phyloP scores from a whole-genome alignment of 2,888 invertebrate genomes.

The Anthoptus insignis region DNA sequence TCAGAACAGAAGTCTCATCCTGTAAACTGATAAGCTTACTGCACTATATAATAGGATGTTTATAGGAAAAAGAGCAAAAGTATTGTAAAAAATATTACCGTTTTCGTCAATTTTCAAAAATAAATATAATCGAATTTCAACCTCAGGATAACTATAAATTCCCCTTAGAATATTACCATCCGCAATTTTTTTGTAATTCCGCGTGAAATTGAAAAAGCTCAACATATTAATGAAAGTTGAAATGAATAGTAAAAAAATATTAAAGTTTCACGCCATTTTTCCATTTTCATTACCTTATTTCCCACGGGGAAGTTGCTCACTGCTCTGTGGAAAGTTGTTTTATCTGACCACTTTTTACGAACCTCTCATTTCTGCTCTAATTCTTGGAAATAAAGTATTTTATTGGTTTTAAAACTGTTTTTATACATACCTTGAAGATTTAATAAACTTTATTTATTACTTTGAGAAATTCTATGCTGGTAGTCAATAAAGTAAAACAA shows the following conservation, averaged over 20 bases:
- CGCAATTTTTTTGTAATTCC: slow-evolving; percentile 6
- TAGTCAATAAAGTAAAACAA: too few relatives aligned
- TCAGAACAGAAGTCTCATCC: too few relatives aligned
- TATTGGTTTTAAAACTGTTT: slow-evolving; percentile 7
- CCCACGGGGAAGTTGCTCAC: slow-evolving; percentile 31
- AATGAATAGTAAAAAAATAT: slow-evolving; percentile 37
- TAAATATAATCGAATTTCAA: too few relatives aligned
- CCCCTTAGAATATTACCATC: slow-evolving; percentile 7
- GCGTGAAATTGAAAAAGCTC: slow-evolving; percentile 18
- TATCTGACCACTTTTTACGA: slow-evolving; percentile 14
- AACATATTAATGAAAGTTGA: slow-evolving; percentile 23
- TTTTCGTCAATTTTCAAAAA: too few relatives aligned
- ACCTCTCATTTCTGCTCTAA: neutral
- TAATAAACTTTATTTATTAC: neutral
- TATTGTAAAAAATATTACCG: too few relatives aligned
- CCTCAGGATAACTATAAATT: neutral
- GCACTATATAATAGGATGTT: too few relatives aligned
- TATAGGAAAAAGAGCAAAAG: too few relatives aligned
- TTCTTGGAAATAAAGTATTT: neutral
- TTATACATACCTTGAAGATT: neutral
- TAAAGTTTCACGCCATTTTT: slow-evolving; percentile 31
- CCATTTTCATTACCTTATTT: slow-evolving; percentile 45
- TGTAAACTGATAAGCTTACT: too few relatives aligned
- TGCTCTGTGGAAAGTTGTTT: slow-evolving; percentile 18
- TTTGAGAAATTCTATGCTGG: too few relatives aligned